These are phyloP conservation scores for Trematomus bernacchii DNA, from an alignment of 2,797 vertebrate species.

Conservation along the genomic window DNA sequence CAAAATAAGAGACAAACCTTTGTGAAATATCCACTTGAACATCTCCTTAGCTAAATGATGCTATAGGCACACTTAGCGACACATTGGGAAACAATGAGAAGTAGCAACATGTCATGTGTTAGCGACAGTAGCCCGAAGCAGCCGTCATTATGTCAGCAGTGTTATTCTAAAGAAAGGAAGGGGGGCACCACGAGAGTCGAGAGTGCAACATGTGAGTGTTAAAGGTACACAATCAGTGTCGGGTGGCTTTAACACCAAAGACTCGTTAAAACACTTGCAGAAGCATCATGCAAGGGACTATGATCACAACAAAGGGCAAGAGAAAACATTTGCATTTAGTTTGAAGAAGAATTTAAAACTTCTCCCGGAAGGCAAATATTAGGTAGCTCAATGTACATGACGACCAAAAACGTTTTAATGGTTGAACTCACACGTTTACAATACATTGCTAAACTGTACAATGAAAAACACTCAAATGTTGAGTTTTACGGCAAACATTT, in stretches of 20 bases:
- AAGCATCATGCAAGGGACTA: slow-evolving; percentile 14
- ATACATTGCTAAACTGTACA: background rate
- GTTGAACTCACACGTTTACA: too few relatives aligned
- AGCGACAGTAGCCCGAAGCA: slow-evolving; percentile 36
- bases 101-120: slow-evolving; percentile 31
- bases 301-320: slow-evolving; percentile 28
- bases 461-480: background rate
- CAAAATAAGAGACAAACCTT: slow-evolving; percentile 2
- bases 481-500: background rate
- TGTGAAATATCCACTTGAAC: background rate
- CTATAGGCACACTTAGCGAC: background rate
- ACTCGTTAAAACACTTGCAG: slow-evolving; percentile 22
- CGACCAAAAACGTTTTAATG: too few relatives aligned
- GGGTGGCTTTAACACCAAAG: slow-evolving; percentile 35
- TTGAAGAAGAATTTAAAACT: background rate
- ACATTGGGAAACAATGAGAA: background rate
- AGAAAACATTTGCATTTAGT: slow-evolving; percentile 13
- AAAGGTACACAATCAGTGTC: slow-evolving; percentile 26
- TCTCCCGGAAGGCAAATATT: background rate
- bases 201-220: slow-evolving; percentile 34
- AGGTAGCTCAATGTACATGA: background rate
- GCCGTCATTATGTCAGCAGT: slow-evolving; percentile 44
- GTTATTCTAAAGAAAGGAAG: slow-evolving; percentile 17
- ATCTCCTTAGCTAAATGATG: background rate
- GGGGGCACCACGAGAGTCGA: slow-evolving; percentile 13